These are phyloP conservation scores for Microdon myrmicae DNA, from an alignment of 2,888 invertebrate species.

Conservation along the genomic window DNA sequence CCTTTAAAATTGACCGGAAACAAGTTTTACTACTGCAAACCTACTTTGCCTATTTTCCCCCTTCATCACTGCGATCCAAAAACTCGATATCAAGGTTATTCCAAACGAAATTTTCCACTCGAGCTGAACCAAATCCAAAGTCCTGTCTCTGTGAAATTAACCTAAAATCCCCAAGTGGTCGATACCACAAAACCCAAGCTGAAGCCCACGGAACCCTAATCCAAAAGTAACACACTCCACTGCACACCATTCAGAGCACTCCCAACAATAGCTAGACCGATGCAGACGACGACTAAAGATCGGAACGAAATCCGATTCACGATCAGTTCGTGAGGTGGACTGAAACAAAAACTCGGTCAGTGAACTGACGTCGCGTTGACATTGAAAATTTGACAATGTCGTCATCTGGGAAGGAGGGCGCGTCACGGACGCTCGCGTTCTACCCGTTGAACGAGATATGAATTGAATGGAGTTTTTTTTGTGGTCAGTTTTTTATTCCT, in stretches of 20 bases:
- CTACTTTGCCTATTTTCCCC: too few relatives aligned
- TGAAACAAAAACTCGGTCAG: conserved; percentile 52
- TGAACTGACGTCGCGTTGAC: conserved; percentile 53
- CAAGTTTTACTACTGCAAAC: too few relatives aligned
- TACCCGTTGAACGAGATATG: conserved; percentile 29
- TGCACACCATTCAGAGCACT: too few relatives aligned
- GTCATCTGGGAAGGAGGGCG: conserved; percentile 12
- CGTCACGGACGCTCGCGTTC: conserved; percentile 1
- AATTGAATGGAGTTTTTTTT: conserved; percentile 10
- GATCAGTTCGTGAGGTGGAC: not conserved
- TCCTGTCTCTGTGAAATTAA: too few relatives aligned
- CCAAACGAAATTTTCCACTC: too few relatives aligned
- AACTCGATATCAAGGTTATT: too few relatives aligned
- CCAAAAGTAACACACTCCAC: not conserved
- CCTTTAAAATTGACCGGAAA: too few relatives aligned
- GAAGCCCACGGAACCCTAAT: too few relatives aligned
- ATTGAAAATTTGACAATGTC: conserved; percentile 46
- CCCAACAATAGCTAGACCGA: conserved; percentile 1
- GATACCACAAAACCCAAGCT: too few relatives aligned
- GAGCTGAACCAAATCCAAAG: too few relatives aligned
- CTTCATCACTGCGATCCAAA: too few relatives aligned
- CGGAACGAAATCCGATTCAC: conserved; percentile 7
- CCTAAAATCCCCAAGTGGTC: too few relatives aligned
- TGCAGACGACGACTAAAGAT: conserved; percentile 28
- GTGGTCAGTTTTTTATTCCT: not conserved